A percentile compares a stretch with the other conserved stretches of the same genome.
Evolutionary conservation across 2,113 vertebrate genomes (phyloP).

Genomic region (Oceanodroma tethys): DNA sequence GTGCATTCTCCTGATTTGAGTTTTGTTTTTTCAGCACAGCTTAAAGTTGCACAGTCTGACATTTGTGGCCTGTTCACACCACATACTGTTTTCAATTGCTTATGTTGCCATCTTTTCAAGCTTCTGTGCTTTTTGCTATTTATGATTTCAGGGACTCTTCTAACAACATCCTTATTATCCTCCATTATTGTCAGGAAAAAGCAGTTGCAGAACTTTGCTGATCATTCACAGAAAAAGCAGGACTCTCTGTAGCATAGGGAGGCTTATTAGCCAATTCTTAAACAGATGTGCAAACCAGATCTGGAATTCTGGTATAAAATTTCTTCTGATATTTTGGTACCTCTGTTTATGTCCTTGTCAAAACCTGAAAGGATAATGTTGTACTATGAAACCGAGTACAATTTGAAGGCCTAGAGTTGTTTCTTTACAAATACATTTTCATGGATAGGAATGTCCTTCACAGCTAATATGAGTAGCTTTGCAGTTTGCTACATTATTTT

Average conservation of each 20-base stretch:
- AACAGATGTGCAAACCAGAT: background rate
- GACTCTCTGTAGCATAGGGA: background rate
- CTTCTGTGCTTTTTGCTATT: slow-evolving; percentile 44
- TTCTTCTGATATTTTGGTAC: background rate
- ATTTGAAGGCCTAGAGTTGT: background rate
- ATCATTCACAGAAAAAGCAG: background rate
- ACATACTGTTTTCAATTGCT: slow-evolving; percentile 50
- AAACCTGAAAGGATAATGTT: background rate
- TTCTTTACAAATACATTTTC: background rate
- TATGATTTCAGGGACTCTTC: slow-evolving; percentile 43
- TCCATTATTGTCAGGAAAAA: background rate
- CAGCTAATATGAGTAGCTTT: background rate
- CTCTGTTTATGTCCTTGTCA: background rate
- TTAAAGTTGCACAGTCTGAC: background rate
- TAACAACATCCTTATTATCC: slow-evolving; percentile 35
- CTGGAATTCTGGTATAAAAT: background rate
- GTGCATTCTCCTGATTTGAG: background rate
- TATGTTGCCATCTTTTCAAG: slow-evolving; percentile 12
- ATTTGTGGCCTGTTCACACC: slow-evolving; percentile 14
- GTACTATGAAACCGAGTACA: background rate
- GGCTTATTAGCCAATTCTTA: background rate
- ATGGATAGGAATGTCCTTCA: background rate
- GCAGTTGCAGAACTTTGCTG: background rate
- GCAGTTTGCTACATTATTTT: background rate
- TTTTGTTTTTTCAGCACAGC: background rate